These are phyloP conservation scores for Pseudomyrmex sp. DNA, from an alignment of 1,140 invertebrate genomes.

Conservation along the genomic window DNA sequence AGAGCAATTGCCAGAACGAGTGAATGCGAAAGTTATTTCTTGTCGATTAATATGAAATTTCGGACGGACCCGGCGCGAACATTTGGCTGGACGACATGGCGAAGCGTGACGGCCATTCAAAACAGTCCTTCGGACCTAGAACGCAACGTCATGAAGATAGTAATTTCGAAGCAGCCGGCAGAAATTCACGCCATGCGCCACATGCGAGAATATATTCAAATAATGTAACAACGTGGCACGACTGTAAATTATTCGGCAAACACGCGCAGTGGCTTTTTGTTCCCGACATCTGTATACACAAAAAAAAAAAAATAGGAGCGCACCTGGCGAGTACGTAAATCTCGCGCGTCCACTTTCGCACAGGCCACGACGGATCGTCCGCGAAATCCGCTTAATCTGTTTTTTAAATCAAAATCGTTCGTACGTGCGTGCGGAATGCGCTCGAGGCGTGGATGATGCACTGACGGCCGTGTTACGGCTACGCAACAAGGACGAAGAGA, in stretches of 20 bases:
- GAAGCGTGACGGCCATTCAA: constrained; percentile 69
- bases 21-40: constrained; percentile 4
- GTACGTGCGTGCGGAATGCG: not conserved
- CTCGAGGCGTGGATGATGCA: constrained; percentile 3
- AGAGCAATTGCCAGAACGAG: not conserved
- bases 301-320: constrained; percentile 40
- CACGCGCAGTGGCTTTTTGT: constrained; percentile 62
- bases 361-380: not conserved
- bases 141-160: constrained; percentile 52
- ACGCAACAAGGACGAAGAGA: constrained; percentile 13
- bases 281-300: constrained; percentile 29
- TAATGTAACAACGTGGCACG: constrained; percentile 63
- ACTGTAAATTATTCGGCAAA: constrained; percentile 70
- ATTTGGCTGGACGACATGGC: constrained; percentile 42
- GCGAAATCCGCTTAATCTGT: constrained; percentile 38
- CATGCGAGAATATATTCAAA: constrained; percentile 68
- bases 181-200: constrained; percentile 66
- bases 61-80: constrained; percentile 29
- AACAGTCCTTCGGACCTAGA: constrained; percentile 54
- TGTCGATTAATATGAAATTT: constrained; percentile 67
- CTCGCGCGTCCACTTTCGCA: constrained; percentile 50
- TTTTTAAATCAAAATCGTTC: constrained; percentile 40
- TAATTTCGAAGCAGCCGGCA: constrained; percentile 60
- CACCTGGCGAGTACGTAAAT: constrained; percentile 58
- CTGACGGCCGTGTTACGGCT: constrained; percentile 7